These are phyloP conservation scores for Carcina quercana DNA, from an alignment of 2,888 invertebrate species.

Conservation along the genomic window DNA sequence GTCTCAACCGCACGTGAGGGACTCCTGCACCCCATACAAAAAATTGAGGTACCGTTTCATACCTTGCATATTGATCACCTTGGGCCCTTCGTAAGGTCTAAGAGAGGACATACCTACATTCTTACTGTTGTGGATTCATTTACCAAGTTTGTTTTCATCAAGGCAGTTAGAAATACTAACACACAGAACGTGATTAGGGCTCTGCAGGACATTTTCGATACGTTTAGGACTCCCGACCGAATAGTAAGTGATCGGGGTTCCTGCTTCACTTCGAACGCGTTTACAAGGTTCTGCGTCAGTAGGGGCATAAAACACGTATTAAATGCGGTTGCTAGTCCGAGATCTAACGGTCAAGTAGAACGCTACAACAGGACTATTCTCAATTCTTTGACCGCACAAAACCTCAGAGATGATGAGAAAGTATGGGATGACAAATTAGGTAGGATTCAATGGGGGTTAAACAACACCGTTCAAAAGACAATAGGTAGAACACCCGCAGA, in stretches of 20 bases:
- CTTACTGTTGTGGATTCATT: conserved; percentile 38
- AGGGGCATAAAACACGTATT: conserved; percentile 14
- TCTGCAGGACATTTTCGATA: not conserved
- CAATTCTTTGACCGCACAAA: not conserved
- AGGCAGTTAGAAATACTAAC: conserved; percentile 14
- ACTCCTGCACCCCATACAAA: conserved; percentile 13
- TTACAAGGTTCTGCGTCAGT: not conserved
- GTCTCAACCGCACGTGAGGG: conserved; percentile 1
- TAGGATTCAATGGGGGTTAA: conserved; percentile 9
- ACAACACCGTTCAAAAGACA: conserved; percentile 8
- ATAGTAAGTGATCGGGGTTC: not conserved
- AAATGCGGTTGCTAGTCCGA: conserved; percentile 20
- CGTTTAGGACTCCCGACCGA: not conserved
- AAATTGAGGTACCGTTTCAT: conserved; percentile 29
- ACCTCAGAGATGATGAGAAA: not conserved
- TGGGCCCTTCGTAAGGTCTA: conserved; percentile 36
- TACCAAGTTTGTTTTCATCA: conserved; percentile 33
- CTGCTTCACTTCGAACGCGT: not conserved
- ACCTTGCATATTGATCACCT: conserved; percentile 45
- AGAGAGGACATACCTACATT: conserved; percentile 26
- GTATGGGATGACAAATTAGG: conserved; percentile 6
- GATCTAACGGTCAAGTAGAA: conserved; percentile 26
- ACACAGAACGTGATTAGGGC: not conserved
- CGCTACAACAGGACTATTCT: conserved; percentile 5
- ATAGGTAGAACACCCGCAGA: conserved; percentile 3